Percentiles rank a stretch among this genome's conserved stretches.
Conservation (phyloP, 1,140 invertebrate genomes). For the Cotesia glomerata region DNA sequence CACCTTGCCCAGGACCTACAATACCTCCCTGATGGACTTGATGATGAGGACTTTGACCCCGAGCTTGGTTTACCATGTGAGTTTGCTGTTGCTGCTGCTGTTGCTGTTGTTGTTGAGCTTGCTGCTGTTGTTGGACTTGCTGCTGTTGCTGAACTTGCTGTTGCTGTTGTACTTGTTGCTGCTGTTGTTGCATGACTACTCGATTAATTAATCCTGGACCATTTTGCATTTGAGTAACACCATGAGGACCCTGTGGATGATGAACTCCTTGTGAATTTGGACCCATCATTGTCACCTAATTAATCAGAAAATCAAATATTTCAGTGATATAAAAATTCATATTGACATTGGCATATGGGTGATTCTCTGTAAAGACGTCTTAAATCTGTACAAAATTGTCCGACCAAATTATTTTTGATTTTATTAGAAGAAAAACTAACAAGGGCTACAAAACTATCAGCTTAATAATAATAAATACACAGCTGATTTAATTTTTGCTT, state of each 20-base stretch:
- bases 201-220: conserved; percentile 70
- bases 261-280: conserved; percentile 59
- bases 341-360: no score
- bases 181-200: conserved; percentile 65
- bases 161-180: conserved; percentile 45
- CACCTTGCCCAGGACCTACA: conserved; percentile 60
- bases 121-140: conserved; percentile 47
- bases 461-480: no score
- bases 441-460: no score
- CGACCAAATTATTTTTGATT: no score
- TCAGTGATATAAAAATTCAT: neutral
- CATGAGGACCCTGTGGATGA: conserved; percentile 56
- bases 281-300: conserved; percentile 60
- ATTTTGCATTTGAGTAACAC: conserved; percentile 69
- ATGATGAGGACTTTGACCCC: conserved; percentile 60
- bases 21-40: conserved; percentile 58
- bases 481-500: no score
- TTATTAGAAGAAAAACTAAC: no score
- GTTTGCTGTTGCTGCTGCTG: conserved; percentile 59
- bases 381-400: no score
- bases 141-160: conserved; percentile 56
- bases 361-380: no score
- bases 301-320: neutral
- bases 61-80: conserved; percentile 60
- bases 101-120: conserved; percentile 42